Base-by-base conservation (phyloP, 1,140 invertebrate genomes). In the Probaryconus sp. region DNA sequence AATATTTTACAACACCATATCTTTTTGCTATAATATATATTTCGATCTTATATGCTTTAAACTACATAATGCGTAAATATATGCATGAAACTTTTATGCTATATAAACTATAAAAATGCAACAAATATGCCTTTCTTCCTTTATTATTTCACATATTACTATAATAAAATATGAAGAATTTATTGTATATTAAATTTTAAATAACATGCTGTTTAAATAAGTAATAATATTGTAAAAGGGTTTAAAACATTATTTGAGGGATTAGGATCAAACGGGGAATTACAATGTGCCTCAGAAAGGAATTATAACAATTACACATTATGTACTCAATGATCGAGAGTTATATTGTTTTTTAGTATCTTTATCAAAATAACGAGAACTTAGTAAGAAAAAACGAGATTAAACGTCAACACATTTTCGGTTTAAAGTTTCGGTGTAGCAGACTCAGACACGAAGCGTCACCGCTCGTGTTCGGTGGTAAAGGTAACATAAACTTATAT, bases 401-500 rank as follows among this genome's bases (percentile, higher is more conserved):
- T 68, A 68, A 68, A 68, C 33, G 40, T 64, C 64, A 53, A 58
- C 64, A 51, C 51, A 74, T 74, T 67, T 45, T 63, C 42, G 26
- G 47, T 67, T 38, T 21, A 56, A 70, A 76, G 51, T 65, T 68
- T 48, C 47, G 21, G 37, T 2, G 43, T 43, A 53, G 35, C 30
- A 75, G 40, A 48, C 42, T 68, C 42, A 37, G 50, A 35, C 37
- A 33, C 16, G 42, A 63, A 58, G 38, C 56, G 58, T 63, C 53
- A 65, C 33, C 33, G 26, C 5, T 11, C 5, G 31, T 47, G 47
- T 56, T 71, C 28, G 33, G 55, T 30, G 42, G 64, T 45, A 65
- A 71, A 63, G 47, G 56, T 56, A 61, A 75, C 76, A 78, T 82
- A 81, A 83, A 83, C 80, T 84, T 82, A 81, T 83, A 84, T 84